Base-by-base conservation (phyloP, 2,888 invertebrate genomes). In the Monochamus alternatus region DNA sequence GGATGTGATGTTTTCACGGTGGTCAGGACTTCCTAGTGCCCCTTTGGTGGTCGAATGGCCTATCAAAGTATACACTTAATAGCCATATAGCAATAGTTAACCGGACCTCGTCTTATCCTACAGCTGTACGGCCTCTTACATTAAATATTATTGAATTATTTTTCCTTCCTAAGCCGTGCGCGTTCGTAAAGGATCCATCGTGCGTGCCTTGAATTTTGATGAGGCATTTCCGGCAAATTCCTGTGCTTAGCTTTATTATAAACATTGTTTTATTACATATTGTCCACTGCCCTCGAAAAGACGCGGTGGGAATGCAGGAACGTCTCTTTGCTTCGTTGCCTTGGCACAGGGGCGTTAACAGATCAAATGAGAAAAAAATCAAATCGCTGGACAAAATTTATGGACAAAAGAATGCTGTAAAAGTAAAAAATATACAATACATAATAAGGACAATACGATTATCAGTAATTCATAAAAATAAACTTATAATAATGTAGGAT, bases 141-240 rank as follows among this genome's bases (percentile, higher is more conserved):
- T 38, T 38, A 22, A 22, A 22, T 43, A 58, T 44, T 22, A 58
- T 59, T n/a, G 32, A 43, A 55, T 59, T 68, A 68, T 68, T 58
- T 58, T 68, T 59, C 55, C 59, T 9, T 60, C n/a, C 58, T 12
- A 44, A 38, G n/a, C 55, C 38, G 38, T 14, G 3, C 55, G 66
- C 22, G 55, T 22, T n/a, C 22, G 51, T 68, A 47, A 43, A 30
- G 59, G 55, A 60, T 60, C 60, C 31, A 52, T 38, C 71, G 63
- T 51, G 32, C 31, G 62, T 30, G 43, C 32, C 63, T 71, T 63
- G 71, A 71, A 71, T 71, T 63, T 71, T 71, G 52, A 71, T 71
- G 31, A 32, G 71, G 63, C 14, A 71, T 71, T 71, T 71, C 71
- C 71, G 62, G 63, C 30, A 22, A 62, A 22, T 38, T 38, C 71